phyloP scores from a whole-genome alignment of 1,140 invertebrate genomes.

The Bombus pascuorum region DNA sequence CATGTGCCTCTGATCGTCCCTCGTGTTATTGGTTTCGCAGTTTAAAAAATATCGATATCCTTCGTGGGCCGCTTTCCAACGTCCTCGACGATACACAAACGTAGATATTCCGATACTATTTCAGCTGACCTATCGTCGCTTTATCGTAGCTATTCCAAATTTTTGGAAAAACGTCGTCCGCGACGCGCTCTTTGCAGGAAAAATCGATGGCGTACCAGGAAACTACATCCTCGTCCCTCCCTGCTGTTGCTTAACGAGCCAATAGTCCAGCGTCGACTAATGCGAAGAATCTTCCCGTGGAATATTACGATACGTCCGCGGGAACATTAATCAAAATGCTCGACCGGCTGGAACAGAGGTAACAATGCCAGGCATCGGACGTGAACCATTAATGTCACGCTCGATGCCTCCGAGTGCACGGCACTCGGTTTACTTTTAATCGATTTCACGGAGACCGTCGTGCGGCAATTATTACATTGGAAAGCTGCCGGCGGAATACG shows the following conservation, averaged over 20 bases:
- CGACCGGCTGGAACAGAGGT: neutral
- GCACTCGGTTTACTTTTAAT: slow-evolving; percentile 48
- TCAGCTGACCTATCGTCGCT: no score
- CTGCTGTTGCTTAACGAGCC: neutral
- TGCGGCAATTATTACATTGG: slow-evolving; percentile 21
- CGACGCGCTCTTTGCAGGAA: neutral
- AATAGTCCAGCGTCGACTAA: neutral
- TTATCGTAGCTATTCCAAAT: no score
- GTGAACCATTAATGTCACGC: slow-evolving; percentile 14
- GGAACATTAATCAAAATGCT: slow-evolving; percentile 13
- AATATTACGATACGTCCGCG: neutral
- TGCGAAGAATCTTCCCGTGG: slow-evolving; percentile 7
- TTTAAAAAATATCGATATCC: neutral
- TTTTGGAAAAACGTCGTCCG: neutral
- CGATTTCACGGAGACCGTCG: slow-evolving; percentile 5
- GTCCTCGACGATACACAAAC: no score
- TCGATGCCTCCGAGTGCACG: neutral
- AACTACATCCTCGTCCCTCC: neutral
- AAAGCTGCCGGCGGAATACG: neutral
- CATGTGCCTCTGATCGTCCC: neutral
- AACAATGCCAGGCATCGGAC: slow-evolving; percentile 25
- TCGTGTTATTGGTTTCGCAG: neutral
- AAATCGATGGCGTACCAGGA: neutral
- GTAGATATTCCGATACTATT: no score
- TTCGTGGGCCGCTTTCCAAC: neutral